Conservation (phyloP, 1,140 invertebrate species). For the Cardiocondyla obscurior region DNA sequence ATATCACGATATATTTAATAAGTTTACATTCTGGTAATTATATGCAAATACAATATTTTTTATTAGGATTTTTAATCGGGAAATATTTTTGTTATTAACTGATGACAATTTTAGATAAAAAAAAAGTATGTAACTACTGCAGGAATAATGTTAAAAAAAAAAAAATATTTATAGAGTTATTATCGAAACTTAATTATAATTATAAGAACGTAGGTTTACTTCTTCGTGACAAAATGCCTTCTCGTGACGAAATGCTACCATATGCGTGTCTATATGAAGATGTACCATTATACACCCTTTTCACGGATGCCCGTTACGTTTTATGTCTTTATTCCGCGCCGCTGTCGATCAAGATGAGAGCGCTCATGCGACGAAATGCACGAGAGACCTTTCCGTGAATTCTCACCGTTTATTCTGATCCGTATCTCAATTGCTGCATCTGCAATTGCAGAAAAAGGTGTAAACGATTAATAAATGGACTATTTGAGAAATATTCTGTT, state of each 20-base stretch:
- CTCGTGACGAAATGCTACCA: background rate
- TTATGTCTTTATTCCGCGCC: conserved; percentile 79
- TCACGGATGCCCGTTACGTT: conserved; percentile 77
- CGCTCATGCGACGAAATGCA: conserved; percentile 42
- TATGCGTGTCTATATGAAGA: conserved; percentile 22
- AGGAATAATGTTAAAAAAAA: background rate
- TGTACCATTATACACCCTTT: conserved; percentile 68
- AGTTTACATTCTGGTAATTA: background rate
- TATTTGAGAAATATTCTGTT: background rate
- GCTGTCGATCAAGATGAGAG: conserved; percentile 73
- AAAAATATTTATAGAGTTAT: background rate
- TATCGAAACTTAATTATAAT: background rate
- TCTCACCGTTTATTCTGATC: background rate
- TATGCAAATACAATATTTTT: background rate
- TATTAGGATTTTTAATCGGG: background rate
- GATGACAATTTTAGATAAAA: background rate
- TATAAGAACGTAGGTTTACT: background rate
- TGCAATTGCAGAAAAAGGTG: conserved; percentile 48
- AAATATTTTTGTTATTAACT: background rate
- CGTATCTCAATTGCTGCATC: conserved; percentile 24
- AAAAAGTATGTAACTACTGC: background rate
- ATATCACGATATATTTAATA: background rate
- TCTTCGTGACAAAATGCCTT: conserved; percentile 1
- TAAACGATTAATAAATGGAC: conserved; percentile 41
- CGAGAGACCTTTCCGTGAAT: conserved; percentile 55